phyloP scores from a whole-genome alignment of 2,113 vertebrate species.

The Tiliqua scincoides region DNA sequence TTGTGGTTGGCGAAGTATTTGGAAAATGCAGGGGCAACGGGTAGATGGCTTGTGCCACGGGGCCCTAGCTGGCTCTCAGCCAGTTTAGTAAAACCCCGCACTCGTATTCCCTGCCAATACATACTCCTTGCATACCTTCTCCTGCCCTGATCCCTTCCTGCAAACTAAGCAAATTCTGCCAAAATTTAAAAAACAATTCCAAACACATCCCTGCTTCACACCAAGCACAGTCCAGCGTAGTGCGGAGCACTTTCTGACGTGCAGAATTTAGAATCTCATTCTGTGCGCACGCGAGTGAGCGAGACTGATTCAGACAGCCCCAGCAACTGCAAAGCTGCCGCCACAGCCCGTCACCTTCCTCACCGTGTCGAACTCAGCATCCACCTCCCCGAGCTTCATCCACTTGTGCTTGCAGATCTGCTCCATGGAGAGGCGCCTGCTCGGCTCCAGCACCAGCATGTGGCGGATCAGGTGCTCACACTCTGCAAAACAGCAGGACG shows the following conservation, averaged over 20 bases:
- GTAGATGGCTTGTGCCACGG: background rate
- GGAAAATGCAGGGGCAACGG: too few species aligned
- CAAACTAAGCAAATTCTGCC: background rate
- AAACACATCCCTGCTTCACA: too few species aligned
- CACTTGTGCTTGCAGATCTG: conserved; percentile 99
- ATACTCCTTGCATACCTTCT: background rate
- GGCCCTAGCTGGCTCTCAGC: background rate
- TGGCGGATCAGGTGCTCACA: conserved; percentile 98
- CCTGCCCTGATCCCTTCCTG: background rate
- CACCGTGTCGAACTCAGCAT: conserved; percentile 94
- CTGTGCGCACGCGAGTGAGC: too few species aligned
- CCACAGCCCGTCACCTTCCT: conserved; percentile 50
- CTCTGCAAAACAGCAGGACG: conserved; percentile 77
- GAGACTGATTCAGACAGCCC: background rate
- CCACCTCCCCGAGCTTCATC: conserved; percentile 95
- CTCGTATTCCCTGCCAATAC: too few species aligned
- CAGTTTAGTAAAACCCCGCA: too few species aligned
- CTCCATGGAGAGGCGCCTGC: conserved; percentile 94
- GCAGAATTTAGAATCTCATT: background rate
- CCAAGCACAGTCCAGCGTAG: too few species aligned
- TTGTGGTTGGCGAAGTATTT: too few species aligned
- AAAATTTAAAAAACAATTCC: background rate
- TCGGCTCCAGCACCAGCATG: conserved; percentile 97
- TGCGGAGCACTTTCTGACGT: too few species aligned
- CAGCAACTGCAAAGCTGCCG: background rate